Percentiles rank a stretch among this genome's conserved stretches.
These are phyloP conservation scores for Drymodes brunneopygia DNA, from an alignment of 2,113 vertebrate genomes.

Conservation along the genomic window DNA sequence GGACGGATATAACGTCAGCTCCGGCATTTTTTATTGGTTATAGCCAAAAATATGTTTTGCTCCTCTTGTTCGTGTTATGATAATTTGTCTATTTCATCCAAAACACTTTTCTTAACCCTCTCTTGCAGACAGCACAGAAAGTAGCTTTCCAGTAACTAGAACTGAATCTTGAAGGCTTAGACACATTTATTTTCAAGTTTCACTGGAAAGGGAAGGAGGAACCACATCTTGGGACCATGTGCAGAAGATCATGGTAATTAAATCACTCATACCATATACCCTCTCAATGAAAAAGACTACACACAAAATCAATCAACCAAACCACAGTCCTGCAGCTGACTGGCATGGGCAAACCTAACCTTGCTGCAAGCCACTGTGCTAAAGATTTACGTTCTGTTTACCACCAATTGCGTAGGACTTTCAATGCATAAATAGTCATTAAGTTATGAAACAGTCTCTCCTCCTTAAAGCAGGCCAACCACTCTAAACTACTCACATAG, in stretches of 20 bases:
- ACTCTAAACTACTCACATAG: background rate
- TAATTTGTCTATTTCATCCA: background rate
- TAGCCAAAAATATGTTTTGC: conserved; percentile 19
- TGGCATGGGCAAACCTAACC: background rate
- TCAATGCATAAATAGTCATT: conserved; percentile 22
- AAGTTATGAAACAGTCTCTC: conserved; percentile 3
- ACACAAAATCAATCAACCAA: background rate
- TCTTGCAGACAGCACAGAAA: background rate
- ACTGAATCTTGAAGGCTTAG: background rate
- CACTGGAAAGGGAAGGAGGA: background rate
- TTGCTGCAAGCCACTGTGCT: background rate
- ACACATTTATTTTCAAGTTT: background rate
- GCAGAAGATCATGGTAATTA: background rate
- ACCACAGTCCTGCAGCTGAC: background rate
- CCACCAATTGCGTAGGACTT: background rate
- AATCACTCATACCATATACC: background rate
- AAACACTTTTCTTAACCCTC: background rate
- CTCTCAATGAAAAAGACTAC: background rate
- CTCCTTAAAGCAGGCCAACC: background rate
- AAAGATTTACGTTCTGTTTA: background rate
- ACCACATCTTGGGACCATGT: fast-evolving
- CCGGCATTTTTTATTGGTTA: conserved; percentile 21
- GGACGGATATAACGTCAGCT: conserved; percentile 21
- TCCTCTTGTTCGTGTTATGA: background rate
- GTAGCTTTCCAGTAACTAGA: background rate